A percentile compares a stretch with the other conserved stretches of the same genome.
phyloP scores from a whole-genome alignment of 1,140 invertebrate genomes.

The Colletes gigas region DNA sequence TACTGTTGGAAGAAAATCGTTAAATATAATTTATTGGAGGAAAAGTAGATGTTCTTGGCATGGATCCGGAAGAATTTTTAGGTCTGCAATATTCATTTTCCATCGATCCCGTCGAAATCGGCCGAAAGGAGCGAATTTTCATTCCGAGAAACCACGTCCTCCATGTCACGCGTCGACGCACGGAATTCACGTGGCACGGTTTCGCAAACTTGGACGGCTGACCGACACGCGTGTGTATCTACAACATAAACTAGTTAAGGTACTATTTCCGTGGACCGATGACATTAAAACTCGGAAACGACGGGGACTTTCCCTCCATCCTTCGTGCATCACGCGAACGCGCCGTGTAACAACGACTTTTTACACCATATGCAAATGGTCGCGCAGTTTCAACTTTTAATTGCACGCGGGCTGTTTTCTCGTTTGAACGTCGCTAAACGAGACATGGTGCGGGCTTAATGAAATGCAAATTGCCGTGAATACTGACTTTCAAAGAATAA shows the following conservation, averaged over 20 bases:
- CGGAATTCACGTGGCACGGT: not conserved
- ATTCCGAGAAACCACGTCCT: no score
- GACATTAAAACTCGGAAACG: constrained; percentile 56
- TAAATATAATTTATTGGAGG: no score
- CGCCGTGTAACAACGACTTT: constrained; percentile 31
- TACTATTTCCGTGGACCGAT: constrained; percentile 59
- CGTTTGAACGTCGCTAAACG: constrained; percentile 24
- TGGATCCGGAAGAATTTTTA: no score
- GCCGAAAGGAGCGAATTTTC: constrained; percentile 4
- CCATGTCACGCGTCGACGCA: not conserved
- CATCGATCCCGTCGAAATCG: not conserved
- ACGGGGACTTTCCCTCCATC: constrained; percentile 29
- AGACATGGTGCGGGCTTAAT: constrained; percentile 28
- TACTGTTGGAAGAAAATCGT: no score
- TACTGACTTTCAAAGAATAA: not conserved
- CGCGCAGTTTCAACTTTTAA: constrained; percentile 37
- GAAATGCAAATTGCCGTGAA: constrained; percentile 48
- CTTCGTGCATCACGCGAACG: constrained; percentile 62
- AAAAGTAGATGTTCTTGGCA: no score
- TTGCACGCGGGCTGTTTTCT: constrained; percentile 22
- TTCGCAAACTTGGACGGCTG: not conserved
- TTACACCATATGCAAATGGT: constrained; percentile 46
- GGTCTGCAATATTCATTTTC: not conserved
- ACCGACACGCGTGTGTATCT: constrained; percentile 36
- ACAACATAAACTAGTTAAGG: constrained; percentile 56